phyloP scores from a whole-genome alignment of 2,113 vertebrate genomes.

The Cyanoliseus patagonus region DNA sequence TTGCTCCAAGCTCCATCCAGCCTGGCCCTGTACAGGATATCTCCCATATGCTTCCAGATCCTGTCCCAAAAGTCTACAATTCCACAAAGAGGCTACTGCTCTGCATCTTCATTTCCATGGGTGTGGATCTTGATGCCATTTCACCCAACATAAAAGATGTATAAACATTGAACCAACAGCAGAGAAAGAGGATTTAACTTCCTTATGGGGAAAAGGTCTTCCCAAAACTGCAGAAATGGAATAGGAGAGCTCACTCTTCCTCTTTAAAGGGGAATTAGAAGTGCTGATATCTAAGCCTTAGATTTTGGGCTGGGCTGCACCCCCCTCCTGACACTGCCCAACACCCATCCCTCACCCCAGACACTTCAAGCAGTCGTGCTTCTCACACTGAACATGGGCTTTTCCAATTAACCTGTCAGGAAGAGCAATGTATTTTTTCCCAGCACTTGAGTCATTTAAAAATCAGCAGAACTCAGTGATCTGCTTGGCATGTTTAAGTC shows the following conservation, averaged over 20 bases:
- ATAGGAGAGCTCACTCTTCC: background rate
- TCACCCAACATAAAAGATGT: background rate
- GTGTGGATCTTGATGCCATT: accelerated
- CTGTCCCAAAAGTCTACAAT: background rate
- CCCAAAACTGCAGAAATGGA: background rate
- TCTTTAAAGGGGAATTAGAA: background rate
- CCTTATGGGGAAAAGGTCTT: background rate
- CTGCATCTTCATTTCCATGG: background rate
- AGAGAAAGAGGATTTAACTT: background rate
- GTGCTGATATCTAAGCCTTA: background rate
- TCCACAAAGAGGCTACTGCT: background rate
- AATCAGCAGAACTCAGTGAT: slow-evolving; percentile 38
- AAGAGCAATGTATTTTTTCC: slow-evolving; percentile 56
- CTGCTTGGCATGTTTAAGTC: slow-evolving; percentile 31
- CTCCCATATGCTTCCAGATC: background rate
- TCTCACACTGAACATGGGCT: background rate
- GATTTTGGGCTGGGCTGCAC: background rate
- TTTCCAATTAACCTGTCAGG: slow-evolving; percentile 68
- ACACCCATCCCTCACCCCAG: background rate
- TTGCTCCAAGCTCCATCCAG: background rate
- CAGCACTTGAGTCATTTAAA: slow-evolving; percentile 34
- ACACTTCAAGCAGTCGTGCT: background rate
- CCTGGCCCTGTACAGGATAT: background rate
- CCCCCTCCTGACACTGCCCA: background rate
- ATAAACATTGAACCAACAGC: background rate